Evolutionary conservation across 2,888 invertebrate genomes (phyloP), one percentile per base, ranked within the genome.

Genomic region (Iselma pallidipennis): DNA sequence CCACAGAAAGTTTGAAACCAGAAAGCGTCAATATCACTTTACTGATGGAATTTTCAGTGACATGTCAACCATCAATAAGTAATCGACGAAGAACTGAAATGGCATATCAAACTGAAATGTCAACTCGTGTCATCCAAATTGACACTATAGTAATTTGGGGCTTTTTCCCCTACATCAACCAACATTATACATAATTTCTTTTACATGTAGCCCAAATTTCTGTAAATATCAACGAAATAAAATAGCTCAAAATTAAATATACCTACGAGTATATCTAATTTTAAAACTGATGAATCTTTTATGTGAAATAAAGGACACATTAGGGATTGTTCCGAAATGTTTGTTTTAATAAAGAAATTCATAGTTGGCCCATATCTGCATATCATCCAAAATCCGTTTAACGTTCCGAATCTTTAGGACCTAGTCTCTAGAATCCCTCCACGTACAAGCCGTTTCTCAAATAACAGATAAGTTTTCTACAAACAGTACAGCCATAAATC

Each of bases 401-500:
- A 49, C 12, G 50, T 29, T 25, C 10, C 7, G 9, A 25, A 14
- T 31, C 25, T 19, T n/a, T 19, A 12, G 21, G 9, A 14, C 16
- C 1, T n/a, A 1, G 9, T 21, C 0, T 31, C 29, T 28, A 21
- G 21, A 51, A 29, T 51, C 51, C 16, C 28, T 28, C n/a, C 61
- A 62, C 61, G 61, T 62, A 29, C 14, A 4, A 12, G 58, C 31
- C 57, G 51, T 62, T 54, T 62, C 61, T 58, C 57, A 62, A 57
- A 62, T 52, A 16, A 33, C 25, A 62, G 58, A 62, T 62, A 62
- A 62, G 57, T 62, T 55, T 55, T 57, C 61, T 50, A 37, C 26
- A 16, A 48, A 57, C 42, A 50, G 16, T 16, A 29, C 50, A 57
- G 53, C 49, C 61, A 65, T 68, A 66, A 68, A 68, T 68, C 66